Conservation (phyloP, 2,888 invertebrate species). For the Nomada lathburiana region DNA sequence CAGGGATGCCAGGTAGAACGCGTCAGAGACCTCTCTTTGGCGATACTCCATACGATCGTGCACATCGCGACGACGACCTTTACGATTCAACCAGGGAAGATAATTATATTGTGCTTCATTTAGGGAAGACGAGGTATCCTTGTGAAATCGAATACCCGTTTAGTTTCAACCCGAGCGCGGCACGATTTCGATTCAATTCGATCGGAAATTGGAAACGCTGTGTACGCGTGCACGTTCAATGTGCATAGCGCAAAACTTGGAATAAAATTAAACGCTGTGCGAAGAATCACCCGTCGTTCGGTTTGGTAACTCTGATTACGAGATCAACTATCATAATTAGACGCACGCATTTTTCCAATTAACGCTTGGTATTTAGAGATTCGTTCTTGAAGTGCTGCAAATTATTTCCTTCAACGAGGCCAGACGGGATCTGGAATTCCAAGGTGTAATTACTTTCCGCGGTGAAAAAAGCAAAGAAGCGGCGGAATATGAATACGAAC, state of each 20-base stretch:
- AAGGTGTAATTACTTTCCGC: neutral
- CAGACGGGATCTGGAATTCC: neutral
- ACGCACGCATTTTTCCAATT: neutral
- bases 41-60: slow-evolving; percentile 74
- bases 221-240: neutral
- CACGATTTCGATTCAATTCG: neutral
- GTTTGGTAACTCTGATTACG: neutral
- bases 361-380: neutral
- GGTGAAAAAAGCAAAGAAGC: neutral
- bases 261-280: too few relatives aligned
- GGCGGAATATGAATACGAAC: neutral
- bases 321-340: slow-evolving; percentile 9
- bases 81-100: slow-evolving; percentile 53
- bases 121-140: slow-evolving; percentile 43
- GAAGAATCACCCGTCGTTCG: neutral
- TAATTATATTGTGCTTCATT: slow-evolving; percentile 63
- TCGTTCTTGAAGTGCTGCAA: neutral
- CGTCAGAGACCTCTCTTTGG: slow-evolving; percentile 75
- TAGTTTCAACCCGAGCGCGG: neutral
- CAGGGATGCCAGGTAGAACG: slow-evolving; percentile 73
- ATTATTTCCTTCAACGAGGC: neutral
- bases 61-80: slow-evolving; percentile 66
- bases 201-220: neutral
- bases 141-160: slow-evolving; percentile 54
- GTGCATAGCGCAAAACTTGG: neutral